Conservation (phyloP, 2,797 vertebrate species). For the Notoglanidium macrostoma region DNA sequence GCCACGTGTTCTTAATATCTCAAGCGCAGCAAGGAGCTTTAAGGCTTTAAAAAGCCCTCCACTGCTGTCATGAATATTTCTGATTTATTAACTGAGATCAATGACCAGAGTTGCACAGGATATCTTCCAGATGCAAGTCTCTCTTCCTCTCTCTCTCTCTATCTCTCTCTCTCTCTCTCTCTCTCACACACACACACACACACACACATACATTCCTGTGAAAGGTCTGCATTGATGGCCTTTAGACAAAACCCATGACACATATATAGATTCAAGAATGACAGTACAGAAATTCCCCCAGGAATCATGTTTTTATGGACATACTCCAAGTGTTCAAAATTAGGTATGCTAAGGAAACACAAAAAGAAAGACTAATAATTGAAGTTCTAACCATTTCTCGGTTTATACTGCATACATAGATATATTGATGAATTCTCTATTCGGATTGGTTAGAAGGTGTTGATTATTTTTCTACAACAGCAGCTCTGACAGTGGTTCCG, state of each 20-base stretch:
- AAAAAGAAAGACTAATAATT: neutral
- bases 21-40: neutral
- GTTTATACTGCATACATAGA: neutral
- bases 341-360: neutral
- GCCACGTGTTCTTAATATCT: slow-evolving; percentile 8
- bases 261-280: neutral
- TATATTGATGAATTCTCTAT: too few species aligned
- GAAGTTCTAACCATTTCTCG: neutral
- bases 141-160: neutral
- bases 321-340: neutral
- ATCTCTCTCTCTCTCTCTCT: neutral
- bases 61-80: slow-evolving; percentile 21
- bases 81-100: slow-evolving; percentile 25
- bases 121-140: neutral
- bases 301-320: neutral
- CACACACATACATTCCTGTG: neutral
- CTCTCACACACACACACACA: neutral
- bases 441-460: neutral
- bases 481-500: neutral
- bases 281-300: neutral
- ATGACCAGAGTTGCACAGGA: neutral
- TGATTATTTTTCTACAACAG: neutral
- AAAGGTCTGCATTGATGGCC: neutral
- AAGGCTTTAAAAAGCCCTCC: neutral
- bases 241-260: neutral